A percentile compares a stretch with the other conserved stretches of the same genome.
phyloP scores from a whole-genome alignment of 2,113 vertebrate genomes.

The Colossoma macropomum region DNA sequence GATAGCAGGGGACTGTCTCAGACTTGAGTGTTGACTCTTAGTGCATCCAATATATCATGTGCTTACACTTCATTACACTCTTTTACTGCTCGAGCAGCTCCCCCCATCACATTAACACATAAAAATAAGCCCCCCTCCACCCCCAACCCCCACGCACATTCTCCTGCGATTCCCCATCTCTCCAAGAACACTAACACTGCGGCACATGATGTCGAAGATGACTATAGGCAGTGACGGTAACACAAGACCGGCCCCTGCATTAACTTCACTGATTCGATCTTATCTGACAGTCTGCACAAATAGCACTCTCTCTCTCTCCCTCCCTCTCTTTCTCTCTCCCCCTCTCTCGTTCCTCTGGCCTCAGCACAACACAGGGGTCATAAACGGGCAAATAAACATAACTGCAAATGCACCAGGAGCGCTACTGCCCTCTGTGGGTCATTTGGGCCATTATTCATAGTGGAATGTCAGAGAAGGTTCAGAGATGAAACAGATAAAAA shows the following conservation, averaged over 20 bases:
- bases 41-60: too few species aligned
- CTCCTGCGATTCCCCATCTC: background rate
- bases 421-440: background rate
- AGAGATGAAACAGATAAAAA: background rate
- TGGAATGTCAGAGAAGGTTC: background rate
- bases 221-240: conserved; percentile 28
- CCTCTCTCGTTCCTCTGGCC: background rate
- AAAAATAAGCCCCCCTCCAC: background rate
- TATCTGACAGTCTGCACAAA: conserved; percentile 33
- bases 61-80: conserved; percentile 12
- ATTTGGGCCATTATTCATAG: background rate
- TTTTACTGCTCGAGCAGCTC: background rate
- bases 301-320: background rate
- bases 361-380: conserved; percentile 4
- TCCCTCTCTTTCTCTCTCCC: background rate
- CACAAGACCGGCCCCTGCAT: conserved; percentile 4
- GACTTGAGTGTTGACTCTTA: too few species aligned
- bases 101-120: background rate
- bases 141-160: background rate
- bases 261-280: conserved; percentile 13
- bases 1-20: too few species aligned
- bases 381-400: conserved; percentile 9
- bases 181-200: background rate
- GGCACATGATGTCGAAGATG: conserved; percentile 26
- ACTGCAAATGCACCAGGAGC: background rate